phyloP scores from a whole-genome alignment of 2,888 invertebrate genomes.

The Bombylius major region DNA sequence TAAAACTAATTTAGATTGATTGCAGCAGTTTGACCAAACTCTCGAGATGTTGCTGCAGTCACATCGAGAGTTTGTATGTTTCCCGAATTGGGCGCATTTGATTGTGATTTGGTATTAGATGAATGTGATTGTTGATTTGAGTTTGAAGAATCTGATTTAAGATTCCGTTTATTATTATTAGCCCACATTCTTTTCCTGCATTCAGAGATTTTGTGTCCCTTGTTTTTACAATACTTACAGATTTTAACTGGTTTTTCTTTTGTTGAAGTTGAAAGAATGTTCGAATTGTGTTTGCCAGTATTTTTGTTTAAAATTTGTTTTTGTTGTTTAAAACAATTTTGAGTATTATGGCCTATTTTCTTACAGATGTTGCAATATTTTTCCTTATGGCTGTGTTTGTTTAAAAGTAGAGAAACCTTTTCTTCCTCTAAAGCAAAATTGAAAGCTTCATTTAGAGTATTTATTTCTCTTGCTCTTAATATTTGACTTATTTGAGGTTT shows the following conservation, averaged over 20 bases:
- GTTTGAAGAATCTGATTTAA: too few species aligned
- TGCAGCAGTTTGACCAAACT: not conserved
- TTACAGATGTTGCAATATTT: not conserved
- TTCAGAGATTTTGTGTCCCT: not conserved
- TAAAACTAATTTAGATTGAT: not conserved
- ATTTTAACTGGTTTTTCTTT: not conserved
- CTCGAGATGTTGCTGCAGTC: not conserved
- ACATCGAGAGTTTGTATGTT: not conserved
- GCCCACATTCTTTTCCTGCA: not conserved
- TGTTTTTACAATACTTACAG: not conserved
- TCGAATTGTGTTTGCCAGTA: not conserved
- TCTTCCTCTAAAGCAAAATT: constrained; percentile 3
- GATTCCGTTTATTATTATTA: not conserved
- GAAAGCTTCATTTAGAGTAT: constrained; percentile 3
- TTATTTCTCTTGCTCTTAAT: constrained; percentile 4
- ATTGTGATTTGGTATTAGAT: too few species aligned
- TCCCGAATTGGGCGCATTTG: not conserved
- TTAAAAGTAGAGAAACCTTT: constrained; percentile 6
- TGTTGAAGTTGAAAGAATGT: too few species aligned
- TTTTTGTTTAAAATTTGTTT: not conserved
- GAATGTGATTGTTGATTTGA: too few species aligned
- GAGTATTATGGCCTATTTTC: too few species aligned
- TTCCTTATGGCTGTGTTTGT: not conserved
- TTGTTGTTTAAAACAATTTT: too few species aligned
- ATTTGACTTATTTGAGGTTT: constrained; percentile 5